Evolutionary conservation across 2,888 invertebrate species (phyloP), one percentile per base, ranked within the genome.

Genomic region (Crepidodera aurea): DNA sequence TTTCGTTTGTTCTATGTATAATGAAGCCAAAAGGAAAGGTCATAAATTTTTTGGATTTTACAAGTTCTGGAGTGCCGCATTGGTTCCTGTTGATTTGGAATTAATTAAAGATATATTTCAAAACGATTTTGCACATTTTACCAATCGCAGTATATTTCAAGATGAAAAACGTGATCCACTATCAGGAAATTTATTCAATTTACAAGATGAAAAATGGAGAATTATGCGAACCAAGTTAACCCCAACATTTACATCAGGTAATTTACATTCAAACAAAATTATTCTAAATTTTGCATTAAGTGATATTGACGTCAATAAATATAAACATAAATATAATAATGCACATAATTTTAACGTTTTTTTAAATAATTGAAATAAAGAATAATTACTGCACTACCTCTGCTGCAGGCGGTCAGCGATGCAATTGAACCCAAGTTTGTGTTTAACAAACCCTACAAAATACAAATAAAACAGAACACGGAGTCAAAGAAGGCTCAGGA

Each of bases 181-280:
- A 15, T 83, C 85, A 0, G 84, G 80, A 0, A 84, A 86, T 72
- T 73, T 89, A 1, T 86, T 88, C 68, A 79, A 82, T 64, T 72
- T 84, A 34, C 81, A 81, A 50, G 87, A 85, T 0, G 77, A 82
- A 5, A 80, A 83, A 22, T 90, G 90, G 90, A 87, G 83, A 71
- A 82, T 79, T 12, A 74, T 90, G 39, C 58, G 60, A 19, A 29
- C 59, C 2, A 64, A 62, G 29, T 37, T 66, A n/a, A 46, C 64
- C 40, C 66, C 66, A 1, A 58, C 66, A 6, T 66, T 66, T 40
- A 66, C 62, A 2, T 55, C 64, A 54, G 64, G 66, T 64, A 58
- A 53, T 39, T 29, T 13, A 12, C 2, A 22, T 27, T n/a, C n/a
- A n/a, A n/a, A 7, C 10, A 15, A 1, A 1, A 12, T 1, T n/a